Base-by-base conservation (phyloP, 2,113 vertebrate genomes). In the Mesembrinibis cayennensis region DNA sequence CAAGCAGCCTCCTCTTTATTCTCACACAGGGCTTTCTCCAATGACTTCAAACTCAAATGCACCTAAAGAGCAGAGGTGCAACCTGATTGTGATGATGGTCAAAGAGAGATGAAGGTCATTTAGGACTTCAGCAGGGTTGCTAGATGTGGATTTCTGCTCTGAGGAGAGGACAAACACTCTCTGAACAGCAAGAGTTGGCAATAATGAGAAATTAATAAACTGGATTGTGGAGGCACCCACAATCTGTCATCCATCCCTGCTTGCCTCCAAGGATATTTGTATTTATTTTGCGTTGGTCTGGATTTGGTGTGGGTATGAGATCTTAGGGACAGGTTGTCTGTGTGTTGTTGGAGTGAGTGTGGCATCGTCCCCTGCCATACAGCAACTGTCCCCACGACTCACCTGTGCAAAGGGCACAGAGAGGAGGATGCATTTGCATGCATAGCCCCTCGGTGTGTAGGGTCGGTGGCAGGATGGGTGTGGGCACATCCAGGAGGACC, bases 371-470 rank as follows among this genome's bases (percentile, higher is more conserved):
- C 22, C 23, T n/a, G 36, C 45, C 5, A 1, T 3, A 9, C 1
- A 13, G 16, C 32, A 38, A 14, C 52, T 22, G 17, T 58, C 22
- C 36, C 70, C 25, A 2, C 2, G 6, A 10, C 10, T 14, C 13
- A 7, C 2, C 40, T 15, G 0, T 62, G 66, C 25, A 13, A 17
- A 42, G 32, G n/a, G 44, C 59, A 61, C 22, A 49, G 36, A 16
- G 27, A 18, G 50, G 36, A 34, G 42, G 38, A 6, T 20, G 21
- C 10, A 5, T 29, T 32, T n/a, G 20, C 5, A 1, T 52, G 10
- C 23, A 1, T 6, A 2, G 25, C 22, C 11, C 32, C 49, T 82
- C 1, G 0, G 7, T 10, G 27, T 36, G 19, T 7, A 6, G 34
- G 38, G 52, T n/a, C 4, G 1, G 36, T 11, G 38, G n/a, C 1